phyloP scores from a whole-genome alignment of 1,140 invertebrate species.

The Lineus longissimus region DNA sequence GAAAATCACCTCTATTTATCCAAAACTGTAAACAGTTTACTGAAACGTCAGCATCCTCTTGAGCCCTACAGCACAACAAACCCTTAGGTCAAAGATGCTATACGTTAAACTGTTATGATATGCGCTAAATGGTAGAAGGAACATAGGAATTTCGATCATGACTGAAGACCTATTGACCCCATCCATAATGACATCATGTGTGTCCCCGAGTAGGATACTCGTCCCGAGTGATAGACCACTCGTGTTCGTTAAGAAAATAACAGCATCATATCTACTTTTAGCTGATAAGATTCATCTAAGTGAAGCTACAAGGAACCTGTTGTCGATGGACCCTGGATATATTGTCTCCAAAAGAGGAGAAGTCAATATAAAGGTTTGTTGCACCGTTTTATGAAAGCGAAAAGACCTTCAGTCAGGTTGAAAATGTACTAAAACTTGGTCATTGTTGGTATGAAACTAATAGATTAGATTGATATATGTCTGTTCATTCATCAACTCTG shows the following conservation, averaged over 20 bases:
- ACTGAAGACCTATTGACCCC: background rate
- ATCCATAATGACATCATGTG: background rate
- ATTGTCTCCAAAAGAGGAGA: background rate
- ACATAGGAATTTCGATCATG: background rate
- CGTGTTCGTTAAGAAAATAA: no score
- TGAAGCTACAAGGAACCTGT: constrained; percentile 7
- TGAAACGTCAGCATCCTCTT: background rate
- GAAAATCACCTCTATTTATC: no score
- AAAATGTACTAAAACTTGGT: no score
- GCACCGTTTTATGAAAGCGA: no score
- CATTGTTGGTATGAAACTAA: no score
- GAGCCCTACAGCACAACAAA: background rate
- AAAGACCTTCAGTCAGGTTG: no score
- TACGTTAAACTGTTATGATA: background rate
- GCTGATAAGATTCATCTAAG: constrained; percentile 11
- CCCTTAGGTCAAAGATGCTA: no score
- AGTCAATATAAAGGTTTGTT: background rate
- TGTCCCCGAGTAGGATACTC: no score
- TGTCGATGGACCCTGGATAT: background rate
- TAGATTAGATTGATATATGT: no score
- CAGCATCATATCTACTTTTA: background rate
- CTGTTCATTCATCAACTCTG: no score
- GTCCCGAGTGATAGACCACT: no score
- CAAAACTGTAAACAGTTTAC: no score
- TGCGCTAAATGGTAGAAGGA: background rate